Percentiles rank a stretch among this genome's conserved stretches.
phyloP scores from a whole-genome alignment of 2,113 vertebrate species.

The Zosterops pallidus region DNA sequence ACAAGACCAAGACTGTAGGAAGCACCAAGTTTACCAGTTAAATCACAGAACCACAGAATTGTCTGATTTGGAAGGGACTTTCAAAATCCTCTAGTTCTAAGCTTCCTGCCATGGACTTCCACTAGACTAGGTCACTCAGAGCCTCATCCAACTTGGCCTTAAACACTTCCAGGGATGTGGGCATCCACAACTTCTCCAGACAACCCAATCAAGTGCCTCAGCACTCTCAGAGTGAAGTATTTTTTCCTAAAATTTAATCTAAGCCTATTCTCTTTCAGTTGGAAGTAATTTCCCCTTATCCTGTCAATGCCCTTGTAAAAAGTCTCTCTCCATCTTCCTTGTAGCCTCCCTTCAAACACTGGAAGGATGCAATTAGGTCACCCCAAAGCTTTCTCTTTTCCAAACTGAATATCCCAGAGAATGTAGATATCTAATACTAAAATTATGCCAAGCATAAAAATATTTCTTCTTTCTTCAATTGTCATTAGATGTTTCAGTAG shows the following conservation, averaged over 20 bases:
- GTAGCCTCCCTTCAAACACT: neutral
- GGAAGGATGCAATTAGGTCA: neutral
- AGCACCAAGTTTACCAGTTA: neutral
- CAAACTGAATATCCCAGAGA: neutral
- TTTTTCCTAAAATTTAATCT: neutral
- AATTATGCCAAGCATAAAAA: neutral
- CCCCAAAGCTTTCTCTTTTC: neutral
- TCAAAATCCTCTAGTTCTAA: neutral
- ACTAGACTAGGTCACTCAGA: neutral
- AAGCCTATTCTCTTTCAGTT: neutral
- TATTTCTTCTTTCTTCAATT: neutral
- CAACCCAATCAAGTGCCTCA: neutral
- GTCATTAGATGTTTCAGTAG: neutral
- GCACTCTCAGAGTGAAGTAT: fast-evolving
- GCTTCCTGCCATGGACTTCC: neutral
- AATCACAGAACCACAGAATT: neutral
- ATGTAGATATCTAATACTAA: neutral
- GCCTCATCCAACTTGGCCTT: neutral
- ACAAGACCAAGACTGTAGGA: neutral
- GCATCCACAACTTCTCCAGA: neutral
- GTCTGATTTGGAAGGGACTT: neutral
- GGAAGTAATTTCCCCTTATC: neutral
- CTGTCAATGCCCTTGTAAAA: neutral
- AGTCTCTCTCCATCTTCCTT: neutral
- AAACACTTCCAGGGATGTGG: neutral